These are phyloP conservation scores for Pachyramphus minor DNA, from an alignment of 2,113 vertebrate genomes.

Conservation along the genomic window DNA sequence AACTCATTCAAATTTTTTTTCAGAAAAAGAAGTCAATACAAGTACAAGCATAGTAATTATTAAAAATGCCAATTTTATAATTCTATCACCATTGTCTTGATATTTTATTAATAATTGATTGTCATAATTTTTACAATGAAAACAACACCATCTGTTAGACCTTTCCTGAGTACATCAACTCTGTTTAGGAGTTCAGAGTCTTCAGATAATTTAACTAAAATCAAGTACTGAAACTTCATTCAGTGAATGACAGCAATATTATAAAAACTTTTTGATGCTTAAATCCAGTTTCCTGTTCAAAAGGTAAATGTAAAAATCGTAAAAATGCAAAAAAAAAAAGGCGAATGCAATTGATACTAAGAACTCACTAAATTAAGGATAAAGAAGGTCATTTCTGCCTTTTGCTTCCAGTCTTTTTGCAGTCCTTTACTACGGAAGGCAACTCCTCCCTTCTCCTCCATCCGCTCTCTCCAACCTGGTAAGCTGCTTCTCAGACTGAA, in stretches of 20 bases:
- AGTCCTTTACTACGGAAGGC: not conserved
- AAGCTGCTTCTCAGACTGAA: not conserved
- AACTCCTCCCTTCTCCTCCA: not conserved
- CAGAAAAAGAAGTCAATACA: not conserved
- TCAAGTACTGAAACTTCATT: not conserved
- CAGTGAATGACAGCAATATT: not conserved
- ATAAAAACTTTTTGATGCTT: not conserved
- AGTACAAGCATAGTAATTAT: not conserved
- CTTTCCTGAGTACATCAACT: not conserved
- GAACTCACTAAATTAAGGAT: not conserved
- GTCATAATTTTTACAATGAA: not conserved
- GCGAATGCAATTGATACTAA: not conserved
- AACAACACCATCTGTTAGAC: not conserved
- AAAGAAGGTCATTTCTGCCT: not conserved
- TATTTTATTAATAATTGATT: not conserved
- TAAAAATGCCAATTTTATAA: not conserved
- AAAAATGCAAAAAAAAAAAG: not conserved
- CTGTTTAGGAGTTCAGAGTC: not conserved
- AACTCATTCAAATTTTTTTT: not conserved
- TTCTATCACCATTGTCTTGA: not conserved
- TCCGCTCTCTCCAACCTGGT: not conserved
- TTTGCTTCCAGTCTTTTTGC: not conserved
- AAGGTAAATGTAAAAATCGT: not conserved
- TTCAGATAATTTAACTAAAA: not conserved
- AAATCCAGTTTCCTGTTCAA: not conserved